phyloP scores from a whole-genome alignment of 2,113 vertebrate genomes.

The Sinocyclocheilus grahami region DNA sequence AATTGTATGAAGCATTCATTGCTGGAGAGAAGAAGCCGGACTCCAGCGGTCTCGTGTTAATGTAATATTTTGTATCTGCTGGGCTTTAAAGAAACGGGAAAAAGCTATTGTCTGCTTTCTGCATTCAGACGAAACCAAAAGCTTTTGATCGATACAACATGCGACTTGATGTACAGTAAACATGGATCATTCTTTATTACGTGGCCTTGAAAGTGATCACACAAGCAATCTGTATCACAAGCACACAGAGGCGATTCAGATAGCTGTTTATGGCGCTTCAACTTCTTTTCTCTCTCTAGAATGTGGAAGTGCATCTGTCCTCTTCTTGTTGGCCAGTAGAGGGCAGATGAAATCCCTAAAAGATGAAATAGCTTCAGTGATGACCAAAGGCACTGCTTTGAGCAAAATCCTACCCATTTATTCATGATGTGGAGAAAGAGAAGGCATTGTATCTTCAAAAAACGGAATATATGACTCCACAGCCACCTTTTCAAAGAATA shows the following conservation, averaged over 20 bases:
- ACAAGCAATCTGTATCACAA: constrained; percentile 6
- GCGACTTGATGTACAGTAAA: constrained; percentile 49
- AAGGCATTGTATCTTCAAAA: neutral
- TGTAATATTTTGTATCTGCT: constrained; percentile 39
- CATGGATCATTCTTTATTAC: constrained; percentile 51
- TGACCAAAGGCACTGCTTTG: constrained; percentile 56
- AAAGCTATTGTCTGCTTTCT: constrained; percentile 17
- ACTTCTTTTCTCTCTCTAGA: constrained; percentile 14
- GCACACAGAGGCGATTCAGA: too few species aligned
- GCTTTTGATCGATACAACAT: constrained; percentile 42
- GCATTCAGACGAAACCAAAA: constrained; percentile 46
- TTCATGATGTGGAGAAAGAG: neutral
- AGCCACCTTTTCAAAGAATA: neutral
- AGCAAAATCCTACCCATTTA: constrained; percentile 32
- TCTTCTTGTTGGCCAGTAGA: constrained; percentile 64
- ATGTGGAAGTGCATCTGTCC: neutral
- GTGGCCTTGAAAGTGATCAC: constrained; percentile 44
- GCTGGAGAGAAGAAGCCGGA: constrained; percentile 25
- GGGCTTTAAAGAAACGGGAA: constrained; percentile 13
- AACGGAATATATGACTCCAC: neutral
- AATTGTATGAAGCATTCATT: constrained; percentile 38
- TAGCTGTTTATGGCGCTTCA: neutral
- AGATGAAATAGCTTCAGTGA: constrained; percentile 54
- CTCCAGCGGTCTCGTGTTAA: constrained; percentile 20
- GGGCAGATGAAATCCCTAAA: constrained; percentile 62